Conservation (phyloP, 2,113 vertebrate species). For the Bubalus kerabau region DNA sequence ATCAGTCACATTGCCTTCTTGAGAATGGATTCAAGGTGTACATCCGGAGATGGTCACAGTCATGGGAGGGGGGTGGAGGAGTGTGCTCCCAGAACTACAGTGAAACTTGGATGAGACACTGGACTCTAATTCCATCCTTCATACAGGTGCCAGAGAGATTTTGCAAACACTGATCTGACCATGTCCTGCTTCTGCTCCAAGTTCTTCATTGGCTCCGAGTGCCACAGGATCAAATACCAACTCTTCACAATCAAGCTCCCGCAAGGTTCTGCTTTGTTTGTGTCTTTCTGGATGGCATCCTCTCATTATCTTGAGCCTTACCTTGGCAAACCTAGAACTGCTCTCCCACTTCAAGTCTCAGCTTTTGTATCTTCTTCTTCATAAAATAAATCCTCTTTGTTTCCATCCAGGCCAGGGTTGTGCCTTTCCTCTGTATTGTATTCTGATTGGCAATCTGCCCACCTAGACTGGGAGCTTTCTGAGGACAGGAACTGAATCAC, state of each 20-base stretch:
- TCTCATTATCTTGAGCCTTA: not conserved
- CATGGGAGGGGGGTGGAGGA: not conserved
- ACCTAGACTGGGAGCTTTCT: not conserved
- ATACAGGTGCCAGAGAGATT: not conserved
- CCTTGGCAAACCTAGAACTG: not conserved
- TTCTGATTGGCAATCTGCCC: not conserved
- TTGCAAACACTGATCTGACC: not conserved
- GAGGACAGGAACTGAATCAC: not conserved
- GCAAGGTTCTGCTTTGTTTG: not conserved
- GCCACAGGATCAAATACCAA: not conserved
- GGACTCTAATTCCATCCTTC: not conserved
- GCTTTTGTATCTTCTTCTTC: not conserved
- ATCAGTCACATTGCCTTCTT: not conserved
- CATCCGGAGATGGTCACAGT: not conserved
- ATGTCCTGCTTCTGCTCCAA: not conserved
- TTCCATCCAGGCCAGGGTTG: not conserved
- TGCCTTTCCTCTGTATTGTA: not conserved
- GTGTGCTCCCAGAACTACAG: rapidly evolving
- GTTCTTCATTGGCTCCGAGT: not conserved
- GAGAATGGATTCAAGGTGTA: not conserved
- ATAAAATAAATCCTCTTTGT: not conserved
- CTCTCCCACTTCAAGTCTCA: not conserved
- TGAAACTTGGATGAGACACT: not conserved
- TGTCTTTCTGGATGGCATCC: not conserved
- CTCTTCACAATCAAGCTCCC: not conserved